Evolutionary conservation across 2,797 vertebrate genomes (phyloP).

Genomic region (Tadarida brasiliensis): DNA sequence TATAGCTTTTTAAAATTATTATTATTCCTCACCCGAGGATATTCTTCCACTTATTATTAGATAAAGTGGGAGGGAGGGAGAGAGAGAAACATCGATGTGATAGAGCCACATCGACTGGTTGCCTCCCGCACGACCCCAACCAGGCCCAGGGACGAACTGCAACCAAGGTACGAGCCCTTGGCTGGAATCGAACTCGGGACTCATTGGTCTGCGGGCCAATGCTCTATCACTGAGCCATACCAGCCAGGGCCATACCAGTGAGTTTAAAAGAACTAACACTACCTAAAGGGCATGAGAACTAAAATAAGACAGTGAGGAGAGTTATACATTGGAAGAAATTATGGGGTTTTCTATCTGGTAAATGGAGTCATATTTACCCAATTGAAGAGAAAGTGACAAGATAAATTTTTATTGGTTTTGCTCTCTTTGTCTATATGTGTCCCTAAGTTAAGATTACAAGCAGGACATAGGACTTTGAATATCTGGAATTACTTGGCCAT

Average conservation of each 20-base stretch:
- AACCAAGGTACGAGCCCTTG: too few relatives aligned
- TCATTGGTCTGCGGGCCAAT: too few relatives aligned
- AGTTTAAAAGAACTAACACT: background rate
- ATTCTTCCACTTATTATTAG: too few relatives aligned
- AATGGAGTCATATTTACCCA: background rate
- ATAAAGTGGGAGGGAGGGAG: too few relatives aligned
- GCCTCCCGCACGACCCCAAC: too few relatives aligned
- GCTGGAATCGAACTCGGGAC: too few relatives aligned
- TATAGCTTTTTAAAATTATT: too few relatives aligned
- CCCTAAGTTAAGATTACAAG: background rate
- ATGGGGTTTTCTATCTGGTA: slow-evolving; percentile 1
- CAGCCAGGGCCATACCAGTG: background rate
- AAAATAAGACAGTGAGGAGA: background rate
- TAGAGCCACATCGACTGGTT: too few relatives aligned
- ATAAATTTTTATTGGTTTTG: background rate
- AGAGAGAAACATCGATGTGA: too few relatives aligned
- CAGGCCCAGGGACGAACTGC: too few relatives aligned
- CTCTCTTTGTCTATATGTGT: background rate
- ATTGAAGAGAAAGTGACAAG: background rate
- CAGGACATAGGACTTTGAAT: background rate
- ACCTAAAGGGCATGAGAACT: background rate
- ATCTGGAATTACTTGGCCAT: background rate
- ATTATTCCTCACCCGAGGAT: too few relatives aligned
- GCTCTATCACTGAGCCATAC: too few relatives aligned
- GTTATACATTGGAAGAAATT: background rate